Evolutionary conservation across 64 coral and sea anemone species (phyloP).

Genomic region (Stylophora pistillata): DNA sequence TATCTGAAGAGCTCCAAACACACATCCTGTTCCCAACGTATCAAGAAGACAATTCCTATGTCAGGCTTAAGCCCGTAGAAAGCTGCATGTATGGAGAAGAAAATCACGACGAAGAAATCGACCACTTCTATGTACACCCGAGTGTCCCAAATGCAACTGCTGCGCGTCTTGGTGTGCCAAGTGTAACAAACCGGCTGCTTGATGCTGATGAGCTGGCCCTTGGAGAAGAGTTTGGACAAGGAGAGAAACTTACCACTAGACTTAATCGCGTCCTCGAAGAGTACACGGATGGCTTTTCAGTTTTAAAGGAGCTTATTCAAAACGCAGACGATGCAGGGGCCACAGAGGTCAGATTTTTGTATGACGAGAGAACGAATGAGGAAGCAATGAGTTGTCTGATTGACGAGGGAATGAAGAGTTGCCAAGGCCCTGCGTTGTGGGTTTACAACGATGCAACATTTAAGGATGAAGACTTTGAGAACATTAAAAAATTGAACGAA

Average conservation of each 20-base stretch:
- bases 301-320: conserved; percentile 84
- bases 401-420: conserved; percentile 69
- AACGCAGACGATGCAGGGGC: conserved; percentile 91
- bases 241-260: conserved; percentile 62
- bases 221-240: conserved; percentile 85
- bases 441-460: conserved; percentile 78
- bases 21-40: conserved; percentile 59
- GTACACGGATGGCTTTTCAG: conserved; percentile 83
- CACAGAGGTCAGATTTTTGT: conserved; percentile 67
- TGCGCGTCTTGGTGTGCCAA: conserved; percentile 46
- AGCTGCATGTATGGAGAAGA: conserved; percentile 78
- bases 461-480: conserved; percentile 78
- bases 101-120: conserved; percentile 38
- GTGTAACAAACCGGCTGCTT: conserved; percentile 47
- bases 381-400: conserved; percentile 57
- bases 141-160: conserved; percentile 32
- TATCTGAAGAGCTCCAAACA: conserved; percentile 12
- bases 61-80: conserved; percentile 42
- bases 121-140: conserved; percentile 45
- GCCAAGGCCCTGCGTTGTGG: conserved; percentile 86
- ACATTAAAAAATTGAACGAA: conserved; percentile 67
- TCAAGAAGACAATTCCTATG: neutral
- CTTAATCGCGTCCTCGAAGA: conserved; percentile 66
- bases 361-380: conserved; percentile 75
- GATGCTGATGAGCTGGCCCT: conserved; percentile 45